phyloP scores from a whole-genome alignment of 2,797 vertebrate species.

The Sus cebifrons region DNA sequence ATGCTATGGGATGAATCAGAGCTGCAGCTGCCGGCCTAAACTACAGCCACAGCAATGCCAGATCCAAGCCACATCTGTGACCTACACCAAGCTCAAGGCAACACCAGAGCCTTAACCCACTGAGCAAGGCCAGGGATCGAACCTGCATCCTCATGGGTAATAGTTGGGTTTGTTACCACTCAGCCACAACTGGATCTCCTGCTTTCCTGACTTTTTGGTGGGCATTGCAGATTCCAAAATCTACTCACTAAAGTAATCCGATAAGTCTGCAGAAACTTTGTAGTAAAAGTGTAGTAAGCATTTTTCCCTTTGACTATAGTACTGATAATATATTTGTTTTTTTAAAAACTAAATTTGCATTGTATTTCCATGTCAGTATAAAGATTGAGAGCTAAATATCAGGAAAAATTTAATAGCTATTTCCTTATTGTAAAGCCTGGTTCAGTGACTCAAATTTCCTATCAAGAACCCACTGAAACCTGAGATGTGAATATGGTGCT shows the following conservation, averaged over 20 bases:
- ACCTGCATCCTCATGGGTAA: too few species aligned
- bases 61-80: too few species aligned
- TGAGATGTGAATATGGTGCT: constrained; percentile 49
- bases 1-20: too few species aligned
- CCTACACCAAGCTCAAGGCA: too few species aligned
- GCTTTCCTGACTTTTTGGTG: constrained; percentile 62
- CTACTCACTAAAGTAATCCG: constrained; percentile 48
- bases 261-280: constrained; percentile 35
- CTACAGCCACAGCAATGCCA: too few species aligned
- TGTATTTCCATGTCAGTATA: constrained; percentile 74
- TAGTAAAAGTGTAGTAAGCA: background rate
- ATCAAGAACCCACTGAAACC: constrained; percentile 72
- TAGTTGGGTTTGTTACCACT: too few species aligned
- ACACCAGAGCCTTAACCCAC: too few species aligned
- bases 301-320: constrained; percentile 49
- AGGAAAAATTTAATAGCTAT: constrained; percentile 75
- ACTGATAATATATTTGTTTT: constrained; percentile 34
- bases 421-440: constrained; percentile 57
- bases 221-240: constrained; percentile 70
- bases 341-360: constrained; percentile 66
- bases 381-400: constrained; percentile 72
- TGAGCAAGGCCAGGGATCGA: too few species aligned
- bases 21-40: too few species aligned
- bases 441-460: constrained; percentile 73
- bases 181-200: too few species aligned